Conservation (phyloP, 2,113 vertebrate species). For the Toxotes chatareus region DNA sequence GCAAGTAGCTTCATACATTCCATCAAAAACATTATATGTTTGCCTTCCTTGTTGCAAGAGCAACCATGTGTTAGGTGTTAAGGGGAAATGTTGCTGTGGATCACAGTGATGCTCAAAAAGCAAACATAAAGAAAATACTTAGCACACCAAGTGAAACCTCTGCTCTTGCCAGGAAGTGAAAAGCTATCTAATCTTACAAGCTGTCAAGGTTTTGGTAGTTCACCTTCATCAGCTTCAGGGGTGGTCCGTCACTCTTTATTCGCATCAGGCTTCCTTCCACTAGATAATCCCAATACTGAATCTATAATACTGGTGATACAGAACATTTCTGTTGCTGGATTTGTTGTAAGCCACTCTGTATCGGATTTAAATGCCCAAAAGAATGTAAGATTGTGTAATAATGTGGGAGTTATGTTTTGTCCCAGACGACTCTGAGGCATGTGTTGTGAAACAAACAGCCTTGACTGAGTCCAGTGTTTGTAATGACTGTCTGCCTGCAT, state of each 20-base stretch:
- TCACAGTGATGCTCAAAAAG: background rate
- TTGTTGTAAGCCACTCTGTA: background rate
- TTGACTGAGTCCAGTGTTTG: constrained; percentile 32
- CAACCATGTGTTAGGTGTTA: no score
- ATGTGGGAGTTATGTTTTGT: constrained; percentile 26
- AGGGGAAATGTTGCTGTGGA: no score
- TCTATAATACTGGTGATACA: background rate
- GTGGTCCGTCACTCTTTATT: background rate
- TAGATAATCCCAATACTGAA: background rate
- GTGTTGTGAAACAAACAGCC: constrained; percentile 51
- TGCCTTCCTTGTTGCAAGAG: background rate
- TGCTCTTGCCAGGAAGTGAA: background rate
- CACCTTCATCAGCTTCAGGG: background rate
- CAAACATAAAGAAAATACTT: background rate
- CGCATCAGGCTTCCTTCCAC: background rate
- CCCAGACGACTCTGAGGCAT: constrained; percentile 8
- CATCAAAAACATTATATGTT: background rate
- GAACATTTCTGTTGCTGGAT: background rate
- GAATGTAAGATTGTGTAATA: constrained; percentile 36
- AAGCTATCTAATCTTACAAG: background rate
- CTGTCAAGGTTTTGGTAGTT: background rate
- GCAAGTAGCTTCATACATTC: background rate
- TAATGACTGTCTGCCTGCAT: background rate
- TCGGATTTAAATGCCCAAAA: background rate
- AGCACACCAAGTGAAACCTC: background rate